These are phyloP conservation scores for Penaeus japonicus DNA, from an alignment of 1,140 invertebrate genomes.

Conservation along the genomic window DNA sequence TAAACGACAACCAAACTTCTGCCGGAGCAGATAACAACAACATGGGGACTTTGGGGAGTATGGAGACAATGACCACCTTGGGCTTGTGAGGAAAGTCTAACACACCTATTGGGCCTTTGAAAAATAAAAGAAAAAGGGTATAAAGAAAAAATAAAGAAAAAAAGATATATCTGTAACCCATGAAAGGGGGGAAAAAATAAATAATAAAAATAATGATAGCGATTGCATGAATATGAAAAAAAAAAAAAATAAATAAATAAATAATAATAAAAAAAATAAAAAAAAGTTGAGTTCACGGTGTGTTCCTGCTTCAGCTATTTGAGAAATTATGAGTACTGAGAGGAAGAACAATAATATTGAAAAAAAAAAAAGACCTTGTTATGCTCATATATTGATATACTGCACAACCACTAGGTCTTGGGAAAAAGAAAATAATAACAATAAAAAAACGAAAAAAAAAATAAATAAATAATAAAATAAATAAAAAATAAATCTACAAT, in stretches of 20 bases:
- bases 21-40: too few relatives aligned
- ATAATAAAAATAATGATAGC: too few relatives aligned
- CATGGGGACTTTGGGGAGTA: too few relatives aligned
- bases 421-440: too few relatives aligned
- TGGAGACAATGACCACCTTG: not conserved
- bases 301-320: constrained; percentile 18
- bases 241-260: not conserved
- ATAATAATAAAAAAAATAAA: not conserved
- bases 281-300: not conserved
- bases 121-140: not conserved
- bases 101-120: constrained; percentile 36
- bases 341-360: not conserved
- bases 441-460: too few relatives aligned
- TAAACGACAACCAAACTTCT: too few relatives aligned
- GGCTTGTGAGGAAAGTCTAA: not conserved
- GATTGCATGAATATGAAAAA: not conserved
- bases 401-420: too few relatives aligned
- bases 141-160: not conserved
- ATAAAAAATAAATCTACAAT: not conserved
- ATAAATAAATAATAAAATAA: not conserved
- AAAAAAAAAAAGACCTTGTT: not conserved
- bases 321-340: not conserved
- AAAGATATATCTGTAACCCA: too few relatives aligned
- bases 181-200: too few relatives aligned
- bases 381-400: not conserved